Base-by-base conservation (phyloP, 1,140 invertebrate genomes). In the Conus betulinus region DNA sequence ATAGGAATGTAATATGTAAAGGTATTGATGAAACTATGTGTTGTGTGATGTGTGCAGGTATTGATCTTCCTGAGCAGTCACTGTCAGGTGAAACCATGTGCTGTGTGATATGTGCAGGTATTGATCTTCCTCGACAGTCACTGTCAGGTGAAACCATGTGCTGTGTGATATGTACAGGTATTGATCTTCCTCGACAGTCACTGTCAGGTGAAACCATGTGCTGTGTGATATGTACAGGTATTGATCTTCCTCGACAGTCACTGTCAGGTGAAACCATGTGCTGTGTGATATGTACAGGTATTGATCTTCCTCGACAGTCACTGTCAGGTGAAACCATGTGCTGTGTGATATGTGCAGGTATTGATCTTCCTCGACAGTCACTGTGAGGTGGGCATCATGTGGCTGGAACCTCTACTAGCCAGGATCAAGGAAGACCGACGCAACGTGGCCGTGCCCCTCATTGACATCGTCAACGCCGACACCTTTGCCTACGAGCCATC, bases 61-160 rank as follows among this genome's bases (percentile, higher is more conserved):
- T 27, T 78, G 76, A 27, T 84, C n/a, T 52, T 74, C 95, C 96
- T 99, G 85, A 99, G 99, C 95, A 99, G 98, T 82, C 99, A 99
- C 95, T 99, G 98, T 96, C 99, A 99, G 95, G 99, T 98, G 92
- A 98, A 98, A 39, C 39, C 39, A 39, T 39, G 39, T 39, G 39
- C 3, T 39, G 39, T 39, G 39, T 25, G 55, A 27, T 27, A n/a
- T 86, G 11, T 91, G 79, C 98, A 99, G 95, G 98, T 99, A 0
- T 96, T 99, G 55, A 99, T 99, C n/a, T 99, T 99, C 95, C 96
- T 99, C 84, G 99, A 99, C 95, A 99, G 98, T 81, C 99, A 99
- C 95, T 99, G 98, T 96, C 99, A 99, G 95, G 99, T 98, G 92
- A 98, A 98, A 39, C 39, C 39, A 39, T 39, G 39, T 39, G 39